Evolutionary conservation across 2,888 invertebrate genomes (phyloP).

Genomic region (Acleris literana): DNA sequence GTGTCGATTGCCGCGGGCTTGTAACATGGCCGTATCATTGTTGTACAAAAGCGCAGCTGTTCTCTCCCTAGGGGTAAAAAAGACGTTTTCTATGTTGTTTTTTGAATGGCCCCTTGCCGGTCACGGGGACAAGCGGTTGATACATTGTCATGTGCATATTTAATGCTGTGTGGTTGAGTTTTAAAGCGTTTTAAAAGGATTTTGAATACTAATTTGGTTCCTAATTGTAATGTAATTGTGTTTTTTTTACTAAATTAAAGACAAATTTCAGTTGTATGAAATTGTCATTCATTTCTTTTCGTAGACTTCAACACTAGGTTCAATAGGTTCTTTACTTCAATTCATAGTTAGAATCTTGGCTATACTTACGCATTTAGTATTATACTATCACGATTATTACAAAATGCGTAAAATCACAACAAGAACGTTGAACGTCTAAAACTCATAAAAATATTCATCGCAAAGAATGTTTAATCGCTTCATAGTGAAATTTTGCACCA

Average conservation of each 20-base stretch:
- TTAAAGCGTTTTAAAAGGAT: neutral
- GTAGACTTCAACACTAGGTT: no score
- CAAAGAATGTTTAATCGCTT: slow-evolving; percentile 27
- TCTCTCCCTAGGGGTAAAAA: slow-evolving; percentile 79
- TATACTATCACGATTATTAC: no score
- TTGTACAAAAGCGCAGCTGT: slow-evolving; percentile 81
- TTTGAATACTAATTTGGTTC: no score
- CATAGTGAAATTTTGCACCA: slow-evolving; percentile 17
- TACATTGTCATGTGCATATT: slow-evolving; percentile 48
- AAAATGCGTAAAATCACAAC: no score
- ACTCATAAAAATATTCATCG: slow-evolving; percentile 23
- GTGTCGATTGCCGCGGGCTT: slow-evolving; percentile 75
- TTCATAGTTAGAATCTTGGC: no score
- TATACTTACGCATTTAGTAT: no score
- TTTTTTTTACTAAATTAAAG: no score
- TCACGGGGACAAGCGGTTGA: slow-evolving; percentile 69
- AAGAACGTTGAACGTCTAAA: neutral
- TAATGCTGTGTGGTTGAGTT: neutral
- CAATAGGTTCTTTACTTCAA: no score
- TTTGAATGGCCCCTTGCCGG: slow-evolving; percentile 72
- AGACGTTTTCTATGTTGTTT: slow-evolving; percentile 74
- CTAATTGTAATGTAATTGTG: no score
- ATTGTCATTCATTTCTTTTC: no score
- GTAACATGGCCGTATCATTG: slow-evolving; percentile 81
- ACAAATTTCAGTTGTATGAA: no score